Percentiles rank a stretch among this genome's conserved stretches.
phyloP scores from a whole-genome alignment of 2,113 vertebrate genomes.

The Laticauda colubrina region DNA sequence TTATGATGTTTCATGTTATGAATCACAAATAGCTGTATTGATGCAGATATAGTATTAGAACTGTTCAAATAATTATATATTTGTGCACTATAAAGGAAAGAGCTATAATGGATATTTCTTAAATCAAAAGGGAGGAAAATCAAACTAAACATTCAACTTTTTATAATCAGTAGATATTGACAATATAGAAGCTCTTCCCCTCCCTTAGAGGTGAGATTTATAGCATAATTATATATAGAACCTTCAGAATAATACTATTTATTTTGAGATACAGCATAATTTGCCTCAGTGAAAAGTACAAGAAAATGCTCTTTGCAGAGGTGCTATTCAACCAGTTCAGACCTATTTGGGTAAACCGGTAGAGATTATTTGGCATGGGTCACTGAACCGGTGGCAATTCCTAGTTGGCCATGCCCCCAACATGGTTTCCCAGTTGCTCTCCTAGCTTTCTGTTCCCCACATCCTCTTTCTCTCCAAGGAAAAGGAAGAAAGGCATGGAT shows the following conservation, averaged over 20 bases:
- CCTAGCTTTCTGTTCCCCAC: too few relatives aligned
- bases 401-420: too few relatives aligned
- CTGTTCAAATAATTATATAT: background rate
- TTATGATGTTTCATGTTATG: background rate
- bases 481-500: too few relatives aligned
- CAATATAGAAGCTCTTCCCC: background rate
- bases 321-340: too few relatives aligned
- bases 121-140: background rate
- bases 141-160: background rate
- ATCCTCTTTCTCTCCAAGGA: too few relatives aligned
- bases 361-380: too few relatives aligned
- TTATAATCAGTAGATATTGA: background rate
- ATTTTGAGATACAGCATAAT: background rate
- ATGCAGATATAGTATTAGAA: background rate
- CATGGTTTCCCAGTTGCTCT: too few relatives aligned
- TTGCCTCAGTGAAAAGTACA: background rate
- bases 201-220: background rate
- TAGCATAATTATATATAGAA: background rate
- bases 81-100: background rate
- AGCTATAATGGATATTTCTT: background rate
- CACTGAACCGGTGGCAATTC: too few relatives aligned
- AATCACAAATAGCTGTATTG: background rate
- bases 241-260: background rate
- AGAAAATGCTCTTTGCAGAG: background rate
- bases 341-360: too few relatives aligned